Conservation (phyloP, 2,888 invertebrate species). For the Himalopsyche anomala region DNA sequence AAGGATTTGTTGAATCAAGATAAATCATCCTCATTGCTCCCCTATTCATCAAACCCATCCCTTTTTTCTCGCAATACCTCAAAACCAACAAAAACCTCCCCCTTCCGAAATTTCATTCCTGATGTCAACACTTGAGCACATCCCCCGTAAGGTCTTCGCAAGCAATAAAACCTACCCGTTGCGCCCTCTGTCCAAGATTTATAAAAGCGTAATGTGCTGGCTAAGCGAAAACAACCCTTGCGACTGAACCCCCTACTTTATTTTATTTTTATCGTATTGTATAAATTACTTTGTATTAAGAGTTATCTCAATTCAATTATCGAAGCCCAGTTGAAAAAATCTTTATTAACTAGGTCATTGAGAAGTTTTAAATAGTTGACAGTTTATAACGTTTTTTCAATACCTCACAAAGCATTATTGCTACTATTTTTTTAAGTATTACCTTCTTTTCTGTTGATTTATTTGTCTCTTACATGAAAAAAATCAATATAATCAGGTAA, state of each 20-base stretch:
- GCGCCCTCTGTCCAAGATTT: conserved; percentile 40
- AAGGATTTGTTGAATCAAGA: background rate
- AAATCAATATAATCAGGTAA: too few relatives aligned
- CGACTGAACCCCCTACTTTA: background rate
- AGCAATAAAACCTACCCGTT: conserved; percentile 28
- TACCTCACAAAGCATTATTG: too few relatives aligned
- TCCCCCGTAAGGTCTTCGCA: conserved; percentile 39
- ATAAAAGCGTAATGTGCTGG: conserved; percentile 41
- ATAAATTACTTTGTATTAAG: conserved; percentile 23
- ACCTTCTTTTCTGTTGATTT: too few relatives aligned
- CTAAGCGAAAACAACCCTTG: conserved; percentile 10
- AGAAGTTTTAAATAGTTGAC: too few relatives aligned
- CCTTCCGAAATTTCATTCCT: conserved; percentile 32
- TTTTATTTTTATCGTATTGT: conserved; percentile 32
- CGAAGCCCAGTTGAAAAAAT: too few relatives aligned
- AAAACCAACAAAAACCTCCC: conserved; percentile 32
- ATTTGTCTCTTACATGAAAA: too few relatives aligned
- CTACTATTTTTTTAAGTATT: too few relatives aligned
- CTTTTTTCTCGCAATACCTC: conserved; percentile 5
- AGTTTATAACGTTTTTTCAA: too few relatives aligned
- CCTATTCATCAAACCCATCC: background rate
- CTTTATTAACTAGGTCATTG: too few relatives aligned
- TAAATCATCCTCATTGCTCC: background rate
- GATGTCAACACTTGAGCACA: conserved; percentile 42
- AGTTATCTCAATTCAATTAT: conserved; percentile 6